These are phyloP conservation scores for Papilio machaon DNA, from an alignment of 1,140 invertebrate species.

Conservation along the genomic window DNA sequence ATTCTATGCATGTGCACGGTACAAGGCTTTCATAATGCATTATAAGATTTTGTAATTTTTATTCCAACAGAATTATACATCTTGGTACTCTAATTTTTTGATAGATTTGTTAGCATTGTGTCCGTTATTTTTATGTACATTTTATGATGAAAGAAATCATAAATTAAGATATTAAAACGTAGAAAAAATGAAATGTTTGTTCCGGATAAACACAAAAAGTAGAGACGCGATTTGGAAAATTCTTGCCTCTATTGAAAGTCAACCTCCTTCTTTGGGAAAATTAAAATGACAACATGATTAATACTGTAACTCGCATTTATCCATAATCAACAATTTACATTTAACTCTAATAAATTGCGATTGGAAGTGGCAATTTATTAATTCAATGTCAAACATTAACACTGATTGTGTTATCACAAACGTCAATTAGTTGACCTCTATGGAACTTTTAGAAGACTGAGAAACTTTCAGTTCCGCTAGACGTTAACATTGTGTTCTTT, in stretches of 20 bases:
- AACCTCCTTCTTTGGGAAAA: too few species aligned
- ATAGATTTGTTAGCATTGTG: too few species aligned
- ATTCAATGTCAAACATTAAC: conserved; percentile 22
- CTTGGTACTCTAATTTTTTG: too few species aligned
- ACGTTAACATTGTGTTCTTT: conserved; percentile 10
- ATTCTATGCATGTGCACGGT: neutral
- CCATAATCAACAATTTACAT: neutral
- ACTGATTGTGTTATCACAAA: conserved; percentile 11
- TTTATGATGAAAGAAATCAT: too few species aligned
- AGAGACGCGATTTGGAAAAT: too few species aligned
- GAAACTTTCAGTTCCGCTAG: conserved; percentile 13
- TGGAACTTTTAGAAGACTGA: conserved; percentile 18
- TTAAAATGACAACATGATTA: too few species aligned
- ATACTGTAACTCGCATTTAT: neutral
- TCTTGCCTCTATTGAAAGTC: too few species aligned
- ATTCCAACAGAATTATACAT: too few species aligned
- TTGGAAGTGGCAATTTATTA: conserved; percentile 6
- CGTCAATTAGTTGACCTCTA: conserved; percentile 22
- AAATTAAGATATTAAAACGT: too few species aligned
- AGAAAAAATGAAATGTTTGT: too few species aligned
- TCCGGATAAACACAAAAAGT: too few species aligned
- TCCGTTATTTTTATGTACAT: too few species aligned
- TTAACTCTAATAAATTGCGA: neutral
- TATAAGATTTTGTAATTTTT: neutral
- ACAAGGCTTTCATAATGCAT: conserved; percentile 2